phyloP scores from a whole-genome alignment of 2,113 vertebrate genomes.

The Triplophysa tibetana region DNA sequence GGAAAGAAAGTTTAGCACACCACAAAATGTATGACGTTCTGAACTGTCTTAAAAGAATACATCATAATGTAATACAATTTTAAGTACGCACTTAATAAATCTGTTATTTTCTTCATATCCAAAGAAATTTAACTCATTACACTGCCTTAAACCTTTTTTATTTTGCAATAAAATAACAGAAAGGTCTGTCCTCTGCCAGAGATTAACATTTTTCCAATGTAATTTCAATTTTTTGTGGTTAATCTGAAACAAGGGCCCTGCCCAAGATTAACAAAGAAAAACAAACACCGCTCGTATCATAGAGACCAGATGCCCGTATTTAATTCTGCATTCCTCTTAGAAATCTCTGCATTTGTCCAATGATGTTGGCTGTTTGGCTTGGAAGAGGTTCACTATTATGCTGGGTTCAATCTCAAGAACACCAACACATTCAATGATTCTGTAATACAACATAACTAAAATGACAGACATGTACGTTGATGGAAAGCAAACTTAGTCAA shows the following conservation, averaged over 20 bases:
- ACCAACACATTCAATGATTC: background rate
- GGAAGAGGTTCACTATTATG: background rate
- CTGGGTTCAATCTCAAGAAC: background rate
- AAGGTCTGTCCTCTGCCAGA: background rate
- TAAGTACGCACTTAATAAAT: background rate
- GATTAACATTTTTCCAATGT: background rate
- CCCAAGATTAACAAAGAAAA: background rate
- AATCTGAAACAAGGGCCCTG: background rate
- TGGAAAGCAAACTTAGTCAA: constrained; percentile 74
- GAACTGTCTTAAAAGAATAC: background rate
- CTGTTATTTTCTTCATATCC: background rate
- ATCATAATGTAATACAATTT: constrained; percentile 3
- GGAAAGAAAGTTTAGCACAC: background rate
- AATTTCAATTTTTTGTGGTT: background rate
- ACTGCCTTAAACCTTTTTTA: background rate
- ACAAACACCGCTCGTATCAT: background rate
- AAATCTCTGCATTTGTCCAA: background rate
- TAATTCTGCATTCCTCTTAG: background rate
- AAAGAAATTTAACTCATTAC: background rate
- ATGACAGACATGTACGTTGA: background rate
- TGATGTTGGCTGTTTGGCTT: background rate
- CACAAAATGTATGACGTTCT: background rate
- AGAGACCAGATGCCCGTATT: background rate
- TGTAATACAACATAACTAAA: constrained; percentile 42
- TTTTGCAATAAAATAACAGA: background rate